Conservation (phyloP, 1,140 invertebrate species). For the Bursaphelenchus mucronatus region DNA sequence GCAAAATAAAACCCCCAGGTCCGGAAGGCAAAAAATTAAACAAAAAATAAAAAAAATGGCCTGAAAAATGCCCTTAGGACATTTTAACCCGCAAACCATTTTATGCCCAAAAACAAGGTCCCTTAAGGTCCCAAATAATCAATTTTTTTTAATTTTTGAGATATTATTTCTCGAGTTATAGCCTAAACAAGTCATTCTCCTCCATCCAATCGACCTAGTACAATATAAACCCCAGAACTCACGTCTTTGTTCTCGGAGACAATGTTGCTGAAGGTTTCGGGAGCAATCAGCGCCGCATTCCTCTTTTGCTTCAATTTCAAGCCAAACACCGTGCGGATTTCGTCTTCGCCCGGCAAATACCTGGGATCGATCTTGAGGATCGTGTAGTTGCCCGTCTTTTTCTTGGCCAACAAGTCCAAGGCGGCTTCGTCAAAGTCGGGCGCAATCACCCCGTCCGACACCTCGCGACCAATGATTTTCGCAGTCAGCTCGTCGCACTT, state of each 20-base stretch:
- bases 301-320: slow-evolving; percentile 83
- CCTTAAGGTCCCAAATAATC: no score
- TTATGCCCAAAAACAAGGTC: no score
- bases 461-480: slow-evolving; percentile 71
- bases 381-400: slow-evolving; percentile 89
- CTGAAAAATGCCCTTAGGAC: no score
- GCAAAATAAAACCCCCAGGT: no score
- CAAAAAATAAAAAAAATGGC: no score
- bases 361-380: slow-evolving; percentile 82
- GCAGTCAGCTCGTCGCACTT: slow-evolving; percentile 80
- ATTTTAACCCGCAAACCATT: no score
- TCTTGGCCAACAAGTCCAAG: slow-evolving; percentile 81
- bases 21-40: no score
- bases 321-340: slow-evolving; percentile 83
- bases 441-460: slow-evolving; percentile 94
- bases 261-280: slow-evolving; percentile 75
- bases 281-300: slow-evolving; percentile 80
- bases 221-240: slow-evolving; percentile 28
- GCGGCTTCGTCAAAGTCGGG: slow-evolving; percentile 81
- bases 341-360: slow-evolving; percentile 76
- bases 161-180: no score
- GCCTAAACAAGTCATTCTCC: no score
- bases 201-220: no score
- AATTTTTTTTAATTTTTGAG: no score
- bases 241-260: slow-evolving; percentile 72